These are phyloP conservation scores for Platyscapa corneri DNA, from an alignment of 1,140 invertebrate species.

Conservation along the genomic window DNA sequence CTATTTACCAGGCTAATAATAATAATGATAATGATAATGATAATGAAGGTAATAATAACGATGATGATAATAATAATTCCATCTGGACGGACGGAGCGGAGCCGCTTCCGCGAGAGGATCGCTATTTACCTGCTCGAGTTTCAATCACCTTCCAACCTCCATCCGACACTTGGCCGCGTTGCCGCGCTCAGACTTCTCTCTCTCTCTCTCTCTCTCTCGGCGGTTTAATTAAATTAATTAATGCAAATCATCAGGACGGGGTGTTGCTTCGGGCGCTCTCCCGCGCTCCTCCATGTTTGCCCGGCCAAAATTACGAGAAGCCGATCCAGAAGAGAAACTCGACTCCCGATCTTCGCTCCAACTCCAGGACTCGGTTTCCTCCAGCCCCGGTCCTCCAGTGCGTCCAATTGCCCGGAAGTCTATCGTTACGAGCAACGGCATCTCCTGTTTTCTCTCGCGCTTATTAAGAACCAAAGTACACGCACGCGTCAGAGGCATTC, in stretches of 20 bases:
- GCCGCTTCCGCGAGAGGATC: background rate
- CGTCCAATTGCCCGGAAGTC: background rate
- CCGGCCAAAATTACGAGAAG: background rate
- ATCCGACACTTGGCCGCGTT: background rate
- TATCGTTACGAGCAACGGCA: background rate
- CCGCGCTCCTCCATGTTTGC: background rate
- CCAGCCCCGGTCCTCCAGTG: background rate
- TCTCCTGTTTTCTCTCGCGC: background rate
- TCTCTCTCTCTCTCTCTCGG: background rate
- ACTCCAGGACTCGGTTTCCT: background rate
- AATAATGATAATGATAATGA: slow-evolving; percentile 24
- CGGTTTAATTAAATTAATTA: slow-evolving; percentile 54
- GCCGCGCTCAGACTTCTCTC: background rate
- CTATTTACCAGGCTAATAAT: slow-evolving; percentile 45
- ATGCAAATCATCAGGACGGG: slow-evolving; percentile 17
- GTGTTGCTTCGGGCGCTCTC: background rate
- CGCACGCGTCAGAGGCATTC: too few species aligned
- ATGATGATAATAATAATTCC: background rate
- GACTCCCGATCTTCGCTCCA: background rate
- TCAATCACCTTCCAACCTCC: slow-evolving; percentile 33
- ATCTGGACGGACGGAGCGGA: background rate
- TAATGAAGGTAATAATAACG: background rate
- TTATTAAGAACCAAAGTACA: background rate
- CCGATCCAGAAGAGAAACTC: background rate
- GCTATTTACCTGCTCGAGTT: slow-evolving; percentile 45